A percentile compares a stretch with the other conserved stretches of the same genome.
Conservation (phyloP, 2,888 invertebrate genomes). For the Cyaniris semiargus region DNA sequence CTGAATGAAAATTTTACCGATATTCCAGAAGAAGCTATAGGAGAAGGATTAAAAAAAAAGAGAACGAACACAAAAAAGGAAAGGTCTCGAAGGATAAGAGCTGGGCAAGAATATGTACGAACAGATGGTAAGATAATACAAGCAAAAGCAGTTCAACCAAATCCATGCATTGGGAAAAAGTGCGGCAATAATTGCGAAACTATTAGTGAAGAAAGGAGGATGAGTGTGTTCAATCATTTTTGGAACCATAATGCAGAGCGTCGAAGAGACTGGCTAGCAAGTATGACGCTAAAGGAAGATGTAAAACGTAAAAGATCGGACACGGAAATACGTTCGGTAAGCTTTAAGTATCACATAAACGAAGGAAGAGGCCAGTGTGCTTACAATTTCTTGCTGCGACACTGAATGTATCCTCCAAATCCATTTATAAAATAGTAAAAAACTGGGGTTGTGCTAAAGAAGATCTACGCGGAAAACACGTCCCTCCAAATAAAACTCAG, state of each 20-base stretch:
- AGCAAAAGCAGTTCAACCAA: not conserved
- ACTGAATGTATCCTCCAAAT: conserved; percentile 20
- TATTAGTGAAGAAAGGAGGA: no score
- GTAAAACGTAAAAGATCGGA: no score
- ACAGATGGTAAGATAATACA: not conserved
- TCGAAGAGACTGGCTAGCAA: no score
- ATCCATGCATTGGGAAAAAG: conserved; percentile 22
- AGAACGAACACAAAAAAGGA: no score
- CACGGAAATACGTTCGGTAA: not conserved
- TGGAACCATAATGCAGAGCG: no score
- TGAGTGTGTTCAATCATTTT: no score
- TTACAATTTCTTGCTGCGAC: conserved; percentile 17
- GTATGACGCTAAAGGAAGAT: no score
- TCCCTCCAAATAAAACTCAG: conserved; percentile 40
- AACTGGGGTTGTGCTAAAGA: conserved; percentile 37
- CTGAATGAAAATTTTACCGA: no score
- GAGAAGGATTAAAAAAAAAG: no score
- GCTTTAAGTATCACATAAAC: conserved; percentile 15
- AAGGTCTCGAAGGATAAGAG: not conserved
- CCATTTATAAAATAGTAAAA: conserved; percentile 12
- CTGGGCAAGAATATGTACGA: not conserved
- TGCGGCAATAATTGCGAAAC: conserved; percentile 14
- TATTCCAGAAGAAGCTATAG: no score
- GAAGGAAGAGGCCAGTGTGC: conserved; percentile 17
- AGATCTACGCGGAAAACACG: conserved; percentile 39